A percentile compares a stretch with the other conserved stretches of the same genome.
These are phyloP conservation scores for Atrichornis clamosus DNA, from an alignment of 2,113 vertebrate genomes.

Conservation along the genomic window DNA sequence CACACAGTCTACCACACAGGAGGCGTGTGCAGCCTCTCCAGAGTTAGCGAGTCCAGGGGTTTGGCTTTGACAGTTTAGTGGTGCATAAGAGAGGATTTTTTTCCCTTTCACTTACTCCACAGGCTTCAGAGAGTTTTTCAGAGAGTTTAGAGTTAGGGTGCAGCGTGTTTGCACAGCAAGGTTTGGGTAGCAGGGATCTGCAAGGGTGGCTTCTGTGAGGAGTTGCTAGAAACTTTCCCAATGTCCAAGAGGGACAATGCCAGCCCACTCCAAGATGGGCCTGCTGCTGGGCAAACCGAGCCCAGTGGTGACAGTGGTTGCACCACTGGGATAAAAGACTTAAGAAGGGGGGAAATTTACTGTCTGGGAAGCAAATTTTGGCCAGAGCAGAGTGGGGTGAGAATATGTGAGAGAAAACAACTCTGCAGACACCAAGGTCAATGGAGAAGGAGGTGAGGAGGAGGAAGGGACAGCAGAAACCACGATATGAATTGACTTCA, in stretches of 20 bases:
- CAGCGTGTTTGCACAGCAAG: background rate
- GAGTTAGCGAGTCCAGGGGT: rapidly evolving
- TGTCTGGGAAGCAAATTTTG: background rate
- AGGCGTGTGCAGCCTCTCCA: background rate
- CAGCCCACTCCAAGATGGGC: background rate
- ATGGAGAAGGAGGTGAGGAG: background rate
- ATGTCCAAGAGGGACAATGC: background rate
- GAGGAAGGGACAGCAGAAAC: background rate
- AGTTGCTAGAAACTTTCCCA: background rate
- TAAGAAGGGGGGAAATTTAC: too few species aligned
- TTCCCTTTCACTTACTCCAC: background rate
- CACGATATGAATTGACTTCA: rapidly evolving
- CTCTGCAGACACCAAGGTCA: background rate
- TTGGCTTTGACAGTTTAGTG: background rate
- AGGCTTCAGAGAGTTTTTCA: background rate
- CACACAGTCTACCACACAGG: background rate
- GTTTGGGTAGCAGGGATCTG: background rate
- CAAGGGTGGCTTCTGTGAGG: background rate
- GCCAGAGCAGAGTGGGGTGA: background rate
- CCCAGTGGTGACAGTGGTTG: rapidly evolving
- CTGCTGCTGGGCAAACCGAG: background rate
- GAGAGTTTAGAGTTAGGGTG: background rate
- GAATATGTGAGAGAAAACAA: background rate
- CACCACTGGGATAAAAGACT: rapidly evolving
- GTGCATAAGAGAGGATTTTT: background rate